Evolutionary conservation across 2,113 vertebrate species (phyloP).

Genomic region (Phocoena sinus): DNA sequence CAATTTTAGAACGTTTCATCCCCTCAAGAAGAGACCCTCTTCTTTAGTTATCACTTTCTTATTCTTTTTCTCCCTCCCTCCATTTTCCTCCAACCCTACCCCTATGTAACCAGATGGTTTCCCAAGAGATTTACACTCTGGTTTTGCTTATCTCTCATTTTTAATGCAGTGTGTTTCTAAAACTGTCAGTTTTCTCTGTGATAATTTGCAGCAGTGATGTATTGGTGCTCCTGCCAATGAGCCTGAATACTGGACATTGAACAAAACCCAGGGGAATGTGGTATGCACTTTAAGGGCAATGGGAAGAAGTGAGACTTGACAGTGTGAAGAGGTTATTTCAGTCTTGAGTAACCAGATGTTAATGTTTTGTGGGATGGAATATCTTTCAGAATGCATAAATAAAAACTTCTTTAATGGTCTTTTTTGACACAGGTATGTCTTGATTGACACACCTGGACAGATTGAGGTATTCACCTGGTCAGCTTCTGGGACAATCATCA

Average conservation of each 20-base stretch:
- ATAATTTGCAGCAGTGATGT: not conserved
- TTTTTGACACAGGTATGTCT: slow-evolving; percentile 85
- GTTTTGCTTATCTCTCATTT: not conserved
- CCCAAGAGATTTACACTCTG: not conserved
- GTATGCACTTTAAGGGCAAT: not conserved
- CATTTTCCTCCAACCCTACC: too few relatives aligned
- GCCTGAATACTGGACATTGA: not conserved
- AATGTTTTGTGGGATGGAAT: not conserved
- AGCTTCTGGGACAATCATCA: slow-evolving; percentile 97
- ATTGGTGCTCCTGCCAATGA: not conserved
- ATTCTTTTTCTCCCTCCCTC: not conserved
- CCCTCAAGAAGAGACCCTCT: not conserved
- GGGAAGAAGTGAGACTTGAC: not conserved
- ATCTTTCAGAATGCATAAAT: not conserved
- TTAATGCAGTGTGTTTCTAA: not conserved
- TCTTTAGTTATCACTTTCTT: not conserved
- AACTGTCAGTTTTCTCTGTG: not conserved
- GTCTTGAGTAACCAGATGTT: not conserved
- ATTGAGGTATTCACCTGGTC: slow-evolving; percentile 99
- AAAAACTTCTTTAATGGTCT: not conserved
- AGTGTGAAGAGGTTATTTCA: not conserved
- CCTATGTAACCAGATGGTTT: not conserved
- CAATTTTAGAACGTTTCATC: not conserved
- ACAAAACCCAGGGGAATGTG: not conserved
- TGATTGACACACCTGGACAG: slow-evolving; percentile 98